Conservation (phyloP, 2,888 invertebrate genomes). For the Stenotaenia linearis region DNA sequence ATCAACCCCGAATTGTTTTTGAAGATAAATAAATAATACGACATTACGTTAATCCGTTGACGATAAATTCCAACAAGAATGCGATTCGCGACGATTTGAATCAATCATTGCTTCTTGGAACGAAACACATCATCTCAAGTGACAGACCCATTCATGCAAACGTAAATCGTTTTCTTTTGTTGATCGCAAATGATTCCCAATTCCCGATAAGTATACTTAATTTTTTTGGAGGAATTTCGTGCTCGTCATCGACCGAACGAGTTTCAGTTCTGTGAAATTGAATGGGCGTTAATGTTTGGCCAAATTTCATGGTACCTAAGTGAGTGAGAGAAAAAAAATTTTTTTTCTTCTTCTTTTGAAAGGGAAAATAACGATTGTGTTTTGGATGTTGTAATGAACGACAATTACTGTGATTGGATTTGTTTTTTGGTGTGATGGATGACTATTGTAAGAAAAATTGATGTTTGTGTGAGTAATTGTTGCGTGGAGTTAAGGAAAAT, state of each 20-base stretch:
- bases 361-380: background rate
- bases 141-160: conserved; percentile 8
- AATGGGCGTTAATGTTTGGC: background rate
- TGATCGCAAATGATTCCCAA: background rate
- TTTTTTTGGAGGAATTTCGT: background rate
- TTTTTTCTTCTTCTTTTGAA: background rate
- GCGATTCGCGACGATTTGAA: background rate
- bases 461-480: background rate
- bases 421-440: background rate
- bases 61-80: background rate
- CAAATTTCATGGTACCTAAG: background rate
- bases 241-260: background rate
- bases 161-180: background rate
- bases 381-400: background rate
- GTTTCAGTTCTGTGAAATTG: background rate
- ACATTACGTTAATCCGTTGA: too few species aligned
- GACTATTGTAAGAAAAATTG: background rate
- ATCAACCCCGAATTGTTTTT: too few species aligned
- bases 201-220: background rate
- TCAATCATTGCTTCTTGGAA: background rate
- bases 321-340: background rate
- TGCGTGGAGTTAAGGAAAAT: background rate
- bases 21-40: too few species aligned
- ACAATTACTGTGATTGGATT: background rate
- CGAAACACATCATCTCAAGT: background rate